A percentile compares a stretch with the other conserved stretches of the same genome.
phyloP scores from a whole-genome alignment of 1,140 invertebrate species.

The Prorops nasuta region DNA sequence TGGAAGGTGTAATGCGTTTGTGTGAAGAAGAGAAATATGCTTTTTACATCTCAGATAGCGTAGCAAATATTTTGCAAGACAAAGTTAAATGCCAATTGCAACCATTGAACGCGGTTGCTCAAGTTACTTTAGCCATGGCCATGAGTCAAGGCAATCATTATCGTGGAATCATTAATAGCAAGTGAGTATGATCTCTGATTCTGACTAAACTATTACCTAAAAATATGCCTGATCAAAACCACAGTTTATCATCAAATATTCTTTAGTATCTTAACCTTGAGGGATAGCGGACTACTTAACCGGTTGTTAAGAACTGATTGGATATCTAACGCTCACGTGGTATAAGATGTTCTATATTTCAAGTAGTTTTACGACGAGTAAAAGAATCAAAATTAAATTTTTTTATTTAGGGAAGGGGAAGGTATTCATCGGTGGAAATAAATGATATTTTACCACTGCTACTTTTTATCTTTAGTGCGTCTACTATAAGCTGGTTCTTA shows the following conservation, averaged over 20 bases:
- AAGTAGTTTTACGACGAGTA: too few species aligned
- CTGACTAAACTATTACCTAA: too few species aligned
- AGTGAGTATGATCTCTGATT: conserved; percentile 30
- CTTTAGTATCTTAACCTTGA: conserved; percentile 43
- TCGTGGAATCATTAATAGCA: conserved; percentile 45
- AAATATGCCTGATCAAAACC: too few species aligned
- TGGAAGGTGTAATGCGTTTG: conserved; percentile 40
- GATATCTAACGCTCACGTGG: conserved; percentile 9
- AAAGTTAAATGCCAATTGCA: conserved; percentile 42
- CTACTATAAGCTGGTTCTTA: conserved; percentile 17
- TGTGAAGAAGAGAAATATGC: conserved; percentile 45
- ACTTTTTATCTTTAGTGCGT: conserved; percentile 25
- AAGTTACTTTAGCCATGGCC: conserved; percentile 47
- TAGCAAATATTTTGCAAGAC: conserved; percentile 37
- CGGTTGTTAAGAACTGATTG: conserved; percentile 44
- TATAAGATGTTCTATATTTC: too few species aligned
- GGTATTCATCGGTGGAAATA: conserved; percentile 38
- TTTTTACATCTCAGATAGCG: conserved; percentile 47
- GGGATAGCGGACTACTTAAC: conserved; percentile 49
- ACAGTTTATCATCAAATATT: too few species aligned
- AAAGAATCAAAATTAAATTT: conserved; percentile 5
- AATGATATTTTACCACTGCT: conserved; percentile 39
- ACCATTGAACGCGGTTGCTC: conserved; percentile 45
- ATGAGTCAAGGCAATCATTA: conserved; percentile 38
- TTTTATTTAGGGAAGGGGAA: conserved; percentile 19